Base-by-base conservation (phyloP, 2,113 vertebrate genomes). In the Tiliqua scincoides region DNA sequence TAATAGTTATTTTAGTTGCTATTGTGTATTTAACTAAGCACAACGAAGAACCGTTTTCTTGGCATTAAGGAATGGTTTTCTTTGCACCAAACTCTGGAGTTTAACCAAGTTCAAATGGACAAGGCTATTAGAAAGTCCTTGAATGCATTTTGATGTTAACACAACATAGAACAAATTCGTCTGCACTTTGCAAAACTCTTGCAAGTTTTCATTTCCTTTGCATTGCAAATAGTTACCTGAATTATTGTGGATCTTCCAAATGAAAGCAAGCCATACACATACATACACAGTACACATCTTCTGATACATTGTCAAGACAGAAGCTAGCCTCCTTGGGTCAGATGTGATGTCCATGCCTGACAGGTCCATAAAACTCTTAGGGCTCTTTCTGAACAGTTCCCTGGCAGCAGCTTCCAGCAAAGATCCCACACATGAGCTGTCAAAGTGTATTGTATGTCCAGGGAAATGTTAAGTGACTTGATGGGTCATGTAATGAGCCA, bases 261-360 rank as follows among this genome's bases (percentile, higher is more conserved):
- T 67, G 61, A 4, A 76, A 65, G 37, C 18, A 75, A 67, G 23
- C 14, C n/a, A 40, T n/a, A 15, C 25, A 54, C 21, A 25, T 5
- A 72, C 32, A 72, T 61, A 18, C 12, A 68, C 65, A 11, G 12
- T 25, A 30, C 4, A 65, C 17, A 52, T 30, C 35, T 74, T 83
- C 0, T 18, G 71, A 15, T 2, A 65, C 15, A 85, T 14, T 9
- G 30, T 7, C 76, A 18, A 77, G 57, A 0, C 0, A 0, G 3
- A 3, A 0, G 2, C 78, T 88, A 73, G 72, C 0, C 17, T 78
- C 85, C 1, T 32, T 84, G 76, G 10, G 1, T 61, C 48, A 54
- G 17, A 79, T 84, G 30, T 23, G 30, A 18, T 4, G 35, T 75
- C 18, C 17, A n/a, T 18, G 27, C 0, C 61, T 30, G 68, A 21